Base-by-base conservation (phyloP, 2,113 vertebrate species). In the Pseudopodoces humilis region DNA sequence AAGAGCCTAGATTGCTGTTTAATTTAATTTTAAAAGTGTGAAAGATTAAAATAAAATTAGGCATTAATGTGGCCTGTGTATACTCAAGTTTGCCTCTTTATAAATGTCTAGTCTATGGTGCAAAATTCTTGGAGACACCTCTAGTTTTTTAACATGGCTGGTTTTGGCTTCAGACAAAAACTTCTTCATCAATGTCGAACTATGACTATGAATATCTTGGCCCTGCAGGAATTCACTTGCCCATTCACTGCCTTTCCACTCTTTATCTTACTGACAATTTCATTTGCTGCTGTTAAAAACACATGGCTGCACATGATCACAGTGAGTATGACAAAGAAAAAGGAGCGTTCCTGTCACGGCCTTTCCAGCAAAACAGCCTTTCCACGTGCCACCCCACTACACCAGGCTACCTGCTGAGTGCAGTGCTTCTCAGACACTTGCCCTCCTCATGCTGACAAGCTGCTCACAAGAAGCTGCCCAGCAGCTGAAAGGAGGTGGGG, bases 381-480 rank as follows among this genome's bases (percentile, higher is more conserved):
- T 72, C 37, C 37, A 35, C 0, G 0, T 4, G 15, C 35, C 23
- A 52, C 33, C 33, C 18, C 27, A 16, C 12, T 13, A 37, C 47
- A 30, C 11, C 30, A 69, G 44, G 35, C 49, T 74, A 41, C 8
- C 27, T 46, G 30, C 5, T 18, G 27, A 88, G 18, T 43, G 9
- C 64, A 49, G 30, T 0, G 0, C 9, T 74, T 43, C 30, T 63
- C 28, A 55, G 55, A 17, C 1, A 2, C 15, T 53, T 76, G 23
- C 58, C 50, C n/a, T 74, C 18, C 25, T 62, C 23, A 50, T 25
- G 19, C 53, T 78, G 28, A 37, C 1, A 3, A 25, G 37, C 31
- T 49, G 27, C 31, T 49, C 2, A 1, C 1, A 2, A 1, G 1
- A 0, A 7, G 18, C 43, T 62, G 74, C 59, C 46, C 50, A 62